Evolutionary conservation across 2,797 vertebrate species (phyloP).

Genomic region (Cyprinodon diabolis): DNA sequence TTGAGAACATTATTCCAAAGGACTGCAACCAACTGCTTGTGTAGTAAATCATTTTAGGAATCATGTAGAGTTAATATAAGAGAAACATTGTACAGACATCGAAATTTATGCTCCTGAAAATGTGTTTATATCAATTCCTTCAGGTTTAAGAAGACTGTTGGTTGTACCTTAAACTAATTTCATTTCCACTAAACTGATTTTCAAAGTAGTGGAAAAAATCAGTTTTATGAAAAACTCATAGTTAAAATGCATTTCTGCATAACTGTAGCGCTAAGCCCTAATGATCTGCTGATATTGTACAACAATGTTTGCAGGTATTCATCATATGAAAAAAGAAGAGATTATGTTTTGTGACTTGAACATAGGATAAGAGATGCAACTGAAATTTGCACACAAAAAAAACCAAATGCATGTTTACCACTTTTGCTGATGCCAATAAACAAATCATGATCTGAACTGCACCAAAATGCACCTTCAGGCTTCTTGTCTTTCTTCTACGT

Average conservation of each 20-base stretch:
- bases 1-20: slow-evolving; percentile 39
- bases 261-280: slow-evolving; percentile 50
- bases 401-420: slow-evolving; percentile 77
- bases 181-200: slow-evolving; percentile 51
- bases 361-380: slow-evolving; percentile 61
- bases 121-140: slow-evolving; percentile 53
- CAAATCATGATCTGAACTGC: slow-evolving; percentile 61
- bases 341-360: slow-evolving; percentile 50
- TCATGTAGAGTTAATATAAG: slow-evolving; percentile 50
- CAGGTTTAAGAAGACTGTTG: slow-evolving; percentile 42
- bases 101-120: slow-evolving; percentile 52
- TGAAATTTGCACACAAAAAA: slow-evolving; percentile 60
- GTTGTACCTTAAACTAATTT: slow-evolving; percentile 44
- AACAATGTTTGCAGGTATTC: slow-evolving; percentile 50
- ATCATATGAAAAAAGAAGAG: slow-evolving; percentile 25
- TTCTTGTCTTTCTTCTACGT: background rate
- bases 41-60: slow-evolving; percentile 49
- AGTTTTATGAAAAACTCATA: slow-evolving; percentile 37
- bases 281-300: slow-evolving; percentile 52
- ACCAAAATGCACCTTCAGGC: slow-evolving; percentile 16
- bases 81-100: slow-evolving; percentile 50
- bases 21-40: slow-evolving; percentile 57
- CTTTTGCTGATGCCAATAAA: slow-evolving; percentile 86
- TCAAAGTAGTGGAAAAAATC: slow-evolving; percentile 53
- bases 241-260: slow-evolving; percentile 61